Conservation (phyloP, 2,113 vertebrate genomes). For the Misgurnus anguillicaudatus region DNA sequence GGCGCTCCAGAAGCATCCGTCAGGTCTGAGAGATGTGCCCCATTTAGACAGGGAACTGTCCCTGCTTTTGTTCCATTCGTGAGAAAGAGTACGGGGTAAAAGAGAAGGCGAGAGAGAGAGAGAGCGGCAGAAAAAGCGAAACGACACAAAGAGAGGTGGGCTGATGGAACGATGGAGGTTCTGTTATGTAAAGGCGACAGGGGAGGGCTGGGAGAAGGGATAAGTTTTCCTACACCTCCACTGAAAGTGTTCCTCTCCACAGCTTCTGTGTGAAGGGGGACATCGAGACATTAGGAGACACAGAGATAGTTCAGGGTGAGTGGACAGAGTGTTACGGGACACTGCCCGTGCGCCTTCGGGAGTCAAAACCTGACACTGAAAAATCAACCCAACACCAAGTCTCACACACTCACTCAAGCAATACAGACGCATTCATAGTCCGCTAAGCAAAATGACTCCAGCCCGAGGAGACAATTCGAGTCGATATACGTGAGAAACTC, state of each 20-base stretch:
- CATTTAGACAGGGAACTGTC: constrained; percentile 38
- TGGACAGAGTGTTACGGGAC: constrained; percentile 51
- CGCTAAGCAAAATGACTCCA: constrained; percentile 18
- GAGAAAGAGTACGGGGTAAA: constrained; percentile 27
- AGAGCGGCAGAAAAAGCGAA: background rate
- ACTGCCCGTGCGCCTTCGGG: constrained; percentile 42
- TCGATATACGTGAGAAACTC: too few relatives aligned
- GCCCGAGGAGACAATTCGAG: background rate
- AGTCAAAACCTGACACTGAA: constrained; percentile 45
- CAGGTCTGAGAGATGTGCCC: constrained; percentile 34
- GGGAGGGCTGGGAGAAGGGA: constrained; percentile 29
- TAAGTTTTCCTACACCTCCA: constrained; percentile 36
- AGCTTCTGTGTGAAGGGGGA: constrained; percentile 30
- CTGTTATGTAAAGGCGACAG: constrained; percentile 56
- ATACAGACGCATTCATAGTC: constrained; percentile 2
- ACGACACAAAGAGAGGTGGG: constrained; percentile 32
- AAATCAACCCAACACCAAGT: constrained; percentile 29
- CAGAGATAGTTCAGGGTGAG: constrained; percentile 75
- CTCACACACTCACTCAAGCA: constrained; percentile 40
- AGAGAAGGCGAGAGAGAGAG: background rate
- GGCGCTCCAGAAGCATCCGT: constrained; percentile 29
- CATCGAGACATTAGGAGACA: constrained; percentile 31
- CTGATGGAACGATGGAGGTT: constrained; percentile 30
- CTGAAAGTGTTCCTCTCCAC: constrained; percentile 37
- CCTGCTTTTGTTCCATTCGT: constrained; percentile 34